Evolutionary conservation across 2,888 invertebrate genomes (phyloP).

Genomic region (Morinoia aosen): DNA sequence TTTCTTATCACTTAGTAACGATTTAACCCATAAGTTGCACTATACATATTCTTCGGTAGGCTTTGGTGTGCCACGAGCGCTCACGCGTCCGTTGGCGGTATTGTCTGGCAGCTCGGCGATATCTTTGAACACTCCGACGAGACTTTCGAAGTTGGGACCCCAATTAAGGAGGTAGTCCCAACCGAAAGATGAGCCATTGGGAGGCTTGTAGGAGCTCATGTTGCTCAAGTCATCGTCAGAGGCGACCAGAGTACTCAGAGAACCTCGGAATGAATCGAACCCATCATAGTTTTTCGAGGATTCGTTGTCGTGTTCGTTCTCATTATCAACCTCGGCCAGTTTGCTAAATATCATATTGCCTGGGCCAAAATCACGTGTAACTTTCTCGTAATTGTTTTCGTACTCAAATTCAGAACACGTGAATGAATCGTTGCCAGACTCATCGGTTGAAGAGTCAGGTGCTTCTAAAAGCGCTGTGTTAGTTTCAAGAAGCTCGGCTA

Average conservation of each 20-base stretch:
- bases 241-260: slow-evolving; percentile 92
- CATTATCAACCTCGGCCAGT: slow-evolving; percentile 70
- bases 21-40: slow-evolving; percentile 69
- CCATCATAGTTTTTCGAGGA: slow-evolving; percentile 81
- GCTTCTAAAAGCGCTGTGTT: slow-evolving; percentile 71
- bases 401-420: slow-evolving; percentile 98
- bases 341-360: slow-evolving; percentile 77
- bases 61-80: slow-evolving; percentile 66
- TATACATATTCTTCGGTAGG: slow-evolving; percentile 68
- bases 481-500: slow-evolving; percentile 71
- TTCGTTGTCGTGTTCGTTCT: slow-evolving; percentile 70
- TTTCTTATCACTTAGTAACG: slow-evolving; percentile 35
- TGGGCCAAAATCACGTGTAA: slow-evolving; percentile 70
- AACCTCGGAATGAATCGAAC: slow-evolving; percentile 93
- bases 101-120: slow-evolving; percentile 92
- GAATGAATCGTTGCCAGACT: slow-evolving; percentile 96
- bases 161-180: slow-evolving; percentile 96
- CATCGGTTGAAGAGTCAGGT: slow-evolving; percentile 75
- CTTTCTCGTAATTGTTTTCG: slow-evolving; percentile 81
- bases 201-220: slow-evolving; percentile 85
- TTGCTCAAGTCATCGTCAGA: slow-evolving; percentile 93
- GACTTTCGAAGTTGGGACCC: slow-evolving; percentile 95
- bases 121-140: slow-evolving; percentile 96
- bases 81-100: slow-evolving; percentile 65
- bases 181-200: slow-evolving; percentile 81